Evolutionary conservation across 1,140 invertebrate species (phyloP).

Genomic region (Aplysia californica): DNA sequence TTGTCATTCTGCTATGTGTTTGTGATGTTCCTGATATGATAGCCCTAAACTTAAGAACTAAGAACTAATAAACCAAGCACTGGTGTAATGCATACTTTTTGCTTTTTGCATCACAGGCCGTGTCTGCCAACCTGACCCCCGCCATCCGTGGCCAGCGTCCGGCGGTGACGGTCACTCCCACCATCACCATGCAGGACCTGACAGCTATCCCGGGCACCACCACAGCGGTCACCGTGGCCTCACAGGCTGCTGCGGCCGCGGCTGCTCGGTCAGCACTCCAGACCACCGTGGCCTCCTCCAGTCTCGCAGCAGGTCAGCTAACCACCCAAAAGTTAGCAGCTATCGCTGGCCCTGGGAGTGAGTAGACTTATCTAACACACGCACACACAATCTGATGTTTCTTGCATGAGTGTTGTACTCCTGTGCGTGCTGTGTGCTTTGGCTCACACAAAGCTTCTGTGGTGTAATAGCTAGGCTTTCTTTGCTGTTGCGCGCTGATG

Average conservation of each 20-base stretch:
- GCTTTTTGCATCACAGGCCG: too few species aligned
- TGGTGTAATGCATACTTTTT: too few species aligned
- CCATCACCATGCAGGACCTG: conserved; percentile 39
- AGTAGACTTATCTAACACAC: neutral
- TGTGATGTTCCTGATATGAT: too few species aligned
- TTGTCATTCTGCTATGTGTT: too few species aligned
- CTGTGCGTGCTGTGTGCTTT: too few species aligned
- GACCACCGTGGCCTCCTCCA: conserved; percentile 64
- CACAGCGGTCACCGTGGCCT: conserved; percentile 49
- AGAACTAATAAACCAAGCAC: too few species aligned
- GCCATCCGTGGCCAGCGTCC: conserved; percentile 42
- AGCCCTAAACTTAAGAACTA: too few species aligned
- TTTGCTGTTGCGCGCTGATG: too few species aligned
- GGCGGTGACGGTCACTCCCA: conserved; percentile 56
- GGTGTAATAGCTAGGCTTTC: too few species aligned
- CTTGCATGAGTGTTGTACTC: too few species aligned
- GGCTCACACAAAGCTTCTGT: too few species aligned
- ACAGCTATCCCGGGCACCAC: conserved; percentile 37
- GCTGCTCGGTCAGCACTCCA: conserved; percentile 41
- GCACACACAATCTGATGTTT: too few species aligned
- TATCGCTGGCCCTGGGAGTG: conserved; percentile 32
- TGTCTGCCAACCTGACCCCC: conserved; percentile 47
- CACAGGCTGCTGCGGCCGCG: conserved; percentile 44
- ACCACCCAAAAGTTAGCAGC: conserved; percentile 53
- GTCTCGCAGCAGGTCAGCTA: conserved; percentile 72